Conservation (phyloP, 2,797 vertebrate species). For the Sciaenops ocellatus region DNA sequence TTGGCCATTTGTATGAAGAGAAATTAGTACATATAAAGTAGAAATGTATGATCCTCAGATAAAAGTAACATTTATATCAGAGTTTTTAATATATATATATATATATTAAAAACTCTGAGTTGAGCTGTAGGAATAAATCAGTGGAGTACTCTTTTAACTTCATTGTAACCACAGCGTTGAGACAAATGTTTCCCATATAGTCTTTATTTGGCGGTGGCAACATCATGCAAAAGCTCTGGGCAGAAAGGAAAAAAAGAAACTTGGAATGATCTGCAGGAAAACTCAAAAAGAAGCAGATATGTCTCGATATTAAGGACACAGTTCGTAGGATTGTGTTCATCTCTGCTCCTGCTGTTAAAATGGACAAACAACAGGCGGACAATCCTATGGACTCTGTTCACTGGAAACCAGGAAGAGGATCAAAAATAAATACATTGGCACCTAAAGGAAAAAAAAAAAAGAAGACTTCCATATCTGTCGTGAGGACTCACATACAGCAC, state of each 20-base stretch:
- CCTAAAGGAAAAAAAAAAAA: slow-evolving; percentile 29
- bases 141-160: neutral
- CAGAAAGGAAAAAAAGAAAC: slow-evolving; percentile 34
- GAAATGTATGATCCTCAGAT: neutral
- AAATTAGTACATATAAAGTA: neutral
- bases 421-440: slow-evolving; percentile 71
- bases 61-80: neutral
- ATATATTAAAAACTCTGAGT: too few relatives aligned
- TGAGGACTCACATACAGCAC: slow-evolving; percentile 46
- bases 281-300: slow-evolving; percentile 27
- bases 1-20: neutral
- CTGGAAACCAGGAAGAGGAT: slow-evolving; percentile 48
- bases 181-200: slow-evolving; percentile 69
- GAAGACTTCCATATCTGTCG: slow-evolving; percentile 23
- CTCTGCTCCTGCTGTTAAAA: slow-evolving; percentile 33
- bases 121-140: neutral
- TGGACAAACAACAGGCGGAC: slow-evolving; percentile 64
- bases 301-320: slow-evolving; percentile 9
- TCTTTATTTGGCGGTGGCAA: slow-evolving; percentile 81
- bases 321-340: slow-evolving; percentile 39
- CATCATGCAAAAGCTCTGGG: slow-evolving; percentile 74
- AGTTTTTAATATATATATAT: too few relatives aligned
- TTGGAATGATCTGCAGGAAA: slow-evolving; percentile 58
- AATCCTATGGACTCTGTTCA: slow-evolving; percentile 67
- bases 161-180: slow-evolving; percentile 30